These are phyloP conservation scores for Neofelis nebulosa DNA, from an alignment of 2,113 vertebrate species.

Conservation along the genomic window DNA sequence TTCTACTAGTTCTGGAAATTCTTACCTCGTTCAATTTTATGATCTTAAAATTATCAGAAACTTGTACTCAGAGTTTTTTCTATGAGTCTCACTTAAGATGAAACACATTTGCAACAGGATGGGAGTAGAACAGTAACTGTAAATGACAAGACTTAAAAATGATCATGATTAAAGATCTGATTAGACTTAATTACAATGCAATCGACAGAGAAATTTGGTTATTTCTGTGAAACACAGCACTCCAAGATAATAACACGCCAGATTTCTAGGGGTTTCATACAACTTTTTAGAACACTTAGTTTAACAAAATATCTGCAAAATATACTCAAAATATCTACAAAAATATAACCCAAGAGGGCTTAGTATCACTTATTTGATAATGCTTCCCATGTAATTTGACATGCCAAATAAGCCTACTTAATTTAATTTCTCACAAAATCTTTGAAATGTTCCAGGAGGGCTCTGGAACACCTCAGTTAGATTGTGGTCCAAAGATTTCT, in stretches of 20 bases:
- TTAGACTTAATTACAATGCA: not conserved
- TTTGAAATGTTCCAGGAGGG: not conserved
- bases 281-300: not conserved
- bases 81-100: not conserved
- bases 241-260: not conserved
- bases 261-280: not conserved
- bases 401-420: not conserved
- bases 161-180: not conserved
- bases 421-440: not conserved
- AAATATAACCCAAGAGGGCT: not conserved
- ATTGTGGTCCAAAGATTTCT: not conserved
- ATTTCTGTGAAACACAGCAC: not conserved
- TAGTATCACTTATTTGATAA: not conserved
- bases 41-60: not conserved
- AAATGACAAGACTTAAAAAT: not conserved
- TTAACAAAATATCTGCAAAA: not conserved
- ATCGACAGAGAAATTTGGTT: not conserved
- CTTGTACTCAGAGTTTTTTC: not conserved
- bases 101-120: not conserved
- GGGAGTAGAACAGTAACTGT: not conserved
- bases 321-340: not conserved
- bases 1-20: not conserved
- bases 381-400: not conserved
- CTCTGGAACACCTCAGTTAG: not conserved
- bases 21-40: not conserved